Percentiles rank a stretch among this genome's conserved stretches.
Evolutionary conservation across 1,140 invertebrate genomes (phyloP).

Genomic region (Drosophila insularis): DNA sequence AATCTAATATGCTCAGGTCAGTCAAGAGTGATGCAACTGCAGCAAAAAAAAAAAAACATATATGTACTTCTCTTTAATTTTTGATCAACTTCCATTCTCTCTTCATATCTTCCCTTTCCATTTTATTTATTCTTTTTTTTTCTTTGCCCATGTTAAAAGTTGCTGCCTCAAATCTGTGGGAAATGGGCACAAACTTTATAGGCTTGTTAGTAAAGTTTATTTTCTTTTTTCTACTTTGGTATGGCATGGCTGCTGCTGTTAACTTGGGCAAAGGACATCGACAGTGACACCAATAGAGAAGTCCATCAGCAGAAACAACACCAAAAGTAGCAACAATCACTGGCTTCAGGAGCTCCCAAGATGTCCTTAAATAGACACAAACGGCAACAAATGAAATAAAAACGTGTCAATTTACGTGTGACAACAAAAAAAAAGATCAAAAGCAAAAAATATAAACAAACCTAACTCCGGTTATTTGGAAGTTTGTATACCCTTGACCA

Average conservation of each 20-base stretch:
- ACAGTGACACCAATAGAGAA: conserved; percentile 1
- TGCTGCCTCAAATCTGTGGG: conserved; percentile 21
- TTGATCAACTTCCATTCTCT: conserved; percentile 42
- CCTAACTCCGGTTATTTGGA: too few relatives aligned
- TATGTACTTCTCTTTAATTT: conserved; percentile 61
- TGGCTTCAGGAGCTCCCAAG: not conserved
- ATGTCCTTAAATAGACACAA: conserved; percentile 10
- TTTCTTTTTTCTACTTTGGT: conserved; percentile 33
- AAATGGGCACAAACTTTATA: conserved; percentile 47
- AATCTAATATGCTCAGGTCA: conserved; percentile 62
- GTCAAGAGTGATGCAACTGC: conserved; percentile 31
- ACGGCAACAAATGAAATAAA: conserved; percentile 49
- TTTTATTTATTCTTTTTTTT: conserved; percentile 36
- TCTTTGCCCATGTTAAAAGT: conserved; percentile 14
- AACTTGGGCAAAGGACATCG: not conserved
- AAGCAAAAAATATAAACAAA: conserved; percentile 16
- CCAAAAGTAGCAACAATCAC: conserved; percentile 1
- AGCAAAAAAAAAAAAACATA: conserved; percentile 10
- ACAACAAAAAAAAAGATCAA: conserved; percentile 14
- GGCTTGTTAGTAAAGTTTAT: conserved; percentile 58
- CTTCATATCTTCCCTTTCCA: not conserved
- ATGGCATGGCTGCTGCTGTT: not conserved
- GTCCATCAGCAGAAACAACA: conserved; percentile 21
- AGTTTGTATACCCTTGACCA: not conserved
- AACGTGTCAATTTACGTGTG: conserved; percentile 67